Percentiles rank a stretch among this genome's conserved stretches.
Evolutionary conservation across 2,888 invertebrate genomes (phyloP).

Genomic region (Spilosoma lubricipeda): DNA sequence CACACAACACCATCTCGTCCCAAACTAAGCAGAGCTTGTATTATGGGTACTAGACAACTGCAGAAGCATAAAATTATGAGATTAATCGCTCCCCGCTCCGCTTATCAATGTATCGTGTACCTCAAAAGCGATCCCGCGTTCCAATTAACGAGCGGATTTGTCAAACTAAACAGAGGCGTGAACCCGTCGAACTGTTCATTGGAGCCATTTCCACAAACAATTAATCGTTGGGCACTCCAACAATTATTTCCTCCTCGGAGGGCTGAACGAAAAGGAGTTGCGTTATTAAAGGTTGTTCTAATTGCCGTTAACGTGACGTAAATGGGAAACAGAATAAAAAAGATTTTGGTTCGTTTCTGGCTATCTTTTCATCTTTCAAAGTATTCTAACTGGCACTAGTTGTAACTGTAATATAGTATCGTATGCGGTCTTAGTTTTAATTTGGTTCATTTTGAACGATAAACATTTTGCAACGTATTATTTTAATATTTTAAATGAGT

Average conservation of each 20-base stretch:
- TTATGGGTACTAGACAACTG: too few relatives aligned
- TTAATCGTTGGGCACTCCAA: conserved; percentile 51
- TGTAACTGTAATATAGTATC: not conserved
- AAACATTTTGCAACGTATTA: not conserved
- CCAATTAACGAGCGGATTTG: conserved; percentile 66
- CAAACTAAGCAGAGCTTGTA: too few relatives aligned
- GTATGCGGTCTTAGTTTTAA: not conserved
- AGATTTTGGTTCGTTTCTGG: not conserved
- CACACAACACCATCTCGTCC: too few relatives aligned
- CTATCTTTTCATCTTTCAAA: not conserved
- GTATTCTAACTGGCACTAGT: not conserved
- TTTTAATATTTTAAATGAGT: not conserved
- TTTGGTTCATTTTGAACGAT: not conserved
- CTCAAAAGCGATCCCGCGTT: conserved; percentile 44
- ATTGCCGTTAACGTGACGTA: conserved; percentile 19
- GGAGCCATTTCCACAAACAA: conserved; percentile 56
- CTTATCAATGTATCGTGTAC: not conserved
- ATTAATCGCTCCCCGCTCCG: conserved; percentile 9
- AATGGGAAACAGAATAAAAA: conserved; percentile 9
- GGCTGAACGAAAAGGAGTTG: conserved; percentile 23
- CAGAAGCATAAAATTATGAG: not conserved
- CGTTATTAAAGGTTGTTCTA: conserved; percentile 30
- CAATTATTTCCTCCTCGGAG: conserved; percentile 46
- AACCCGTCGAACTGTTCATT: conserved; percentile 50
- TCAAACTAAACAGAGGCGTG: conserved; percentile 65